phyloP scores from a whole-genome alignment of 2,888 invertebrate genomes.

The Nephrotoma flavescens region DNA sequence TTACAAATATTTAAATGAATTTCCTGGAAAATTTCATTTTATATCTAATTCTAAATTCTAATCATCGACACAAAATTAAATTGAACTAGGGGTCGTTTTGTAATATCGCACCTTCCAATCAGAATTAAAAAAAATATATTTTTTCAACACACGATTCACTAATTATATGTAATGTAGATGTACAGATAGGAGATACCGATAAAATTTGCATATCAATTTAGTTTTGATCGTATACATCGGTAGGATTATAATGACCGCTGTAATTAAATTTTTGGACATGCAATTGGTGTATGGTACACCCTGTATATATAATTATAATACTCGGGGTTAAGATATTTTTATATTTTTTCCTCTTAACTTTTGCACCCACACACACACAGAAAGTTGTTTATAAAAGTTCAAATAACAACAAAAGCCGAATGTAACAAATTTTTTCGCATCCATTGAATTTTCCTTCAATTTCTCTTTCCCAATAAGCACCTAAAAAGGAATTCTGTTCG shows the following conservation, averaged over 20 bases:
- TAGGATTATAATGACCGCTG: not conserved
- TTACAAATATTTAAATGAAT: not conserved
- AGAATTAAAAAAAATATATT: not conserved
- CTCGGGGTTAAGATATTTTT: not conserved
- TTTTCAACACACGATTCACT: not conserved
- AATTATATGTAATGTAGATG: not conserved
- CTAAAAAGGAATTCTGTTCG: not conserved
- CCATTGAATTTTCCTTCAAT: not conserved
- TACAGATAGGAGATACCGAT: not conserved
- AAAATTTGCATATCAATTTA: not conserved
- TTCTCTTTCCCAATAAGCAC: not conserved
- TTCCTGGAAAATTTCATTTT: not conserved
- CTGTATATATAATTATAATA: not conserved
- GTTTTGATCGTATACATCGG: not conserved
- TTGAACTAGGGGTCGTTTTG: not conserved
- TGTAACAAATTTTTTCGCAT: not conserved
- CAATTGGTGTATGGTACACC: not conserved
- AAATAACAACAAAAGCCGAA: not conserved
- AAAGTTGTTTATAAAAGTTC: not conserved
- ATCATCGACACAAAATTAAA: not conserved
- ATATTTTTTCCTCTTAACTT: not conserved
- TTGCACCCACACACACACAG: not conserved
- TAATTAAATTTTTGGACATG: not conserved
- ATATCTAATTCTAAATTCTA: not conserved
- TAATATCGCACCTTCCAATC: not conserved